Conservation (phyloP, 2,888 invertebrate genomes). For the Drosophila pegasa region DNA sequence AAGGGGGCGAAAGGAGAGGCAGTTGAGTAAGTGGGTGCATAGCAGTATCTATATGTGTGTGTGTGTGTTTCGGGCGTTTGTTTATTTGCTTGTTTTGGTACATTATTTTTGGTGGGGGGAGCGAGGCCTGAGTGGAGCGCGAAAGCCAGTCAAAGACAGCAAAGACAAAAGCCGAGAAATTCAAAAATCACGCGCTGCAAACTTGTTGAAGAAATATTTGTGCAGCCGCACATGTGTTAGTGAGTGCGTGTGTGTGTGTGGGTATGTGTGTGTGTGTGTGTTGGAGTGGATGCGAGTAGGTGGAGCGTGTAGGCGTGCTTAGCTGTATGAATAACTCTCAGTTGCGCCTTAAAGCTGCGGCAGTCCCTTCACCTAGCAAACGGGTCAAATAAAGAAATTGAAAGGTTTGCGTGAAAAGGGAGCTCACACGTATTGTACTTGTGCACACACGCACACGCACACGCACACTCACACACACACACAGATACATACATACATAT, state of each 20-base stretch:
- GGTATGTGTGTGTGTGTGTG: conserved; percentile 6
- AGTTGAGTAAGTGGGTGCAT: conserved; percentile 53
- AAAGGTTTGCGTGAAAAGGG: background rate
- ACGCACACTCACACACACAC: conserved; percentile 10
- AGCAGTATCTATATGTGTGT: conserved; percentile 20
- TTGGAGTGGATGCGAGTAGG: background rate
- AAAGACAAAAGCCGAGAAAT: conserved; percentile 67
- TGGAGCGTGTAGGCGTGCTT: conserved; percentile 6
- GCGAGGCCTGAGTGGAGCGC: conserved; percentile 17
- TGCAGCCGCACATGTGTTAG: conserved; percentile 26
- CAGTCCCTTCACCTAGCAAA: conserved; percentile 31
- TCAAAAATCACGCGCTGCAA: conserved; percentile 75
- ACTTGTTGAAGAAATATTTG: conserved; percentile 77
- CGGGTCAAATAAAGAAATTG: conserved; percentile 36
- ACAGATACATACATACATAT: background rate
- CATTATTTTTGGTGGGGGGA: conserved; percentile 37
- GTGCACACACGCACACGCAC: conserved; percentile 10
- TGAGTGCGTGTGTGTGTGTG: conserved; percentile 1
- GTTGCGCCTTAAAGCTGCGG: conserved; percentile 43
- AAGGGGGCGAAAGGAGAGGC: background rate
- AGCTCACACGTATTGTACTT: background rate
- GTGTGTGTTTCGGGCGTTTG: conserved; percentile 32
- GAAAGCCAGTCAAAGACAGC: conserved; percentile 26
- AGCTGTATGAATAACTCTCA: conserved; percentile 45
- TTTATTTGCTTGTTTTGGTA: conserved; percentile 74